Percentiles rank a stretch among this genome's conserved stretches.
These are phyloP conservation scores for Anthophora plumipes DNA, from an alignment of 2,888 invertebrate species.

Conservation along the genomic window DNA sequence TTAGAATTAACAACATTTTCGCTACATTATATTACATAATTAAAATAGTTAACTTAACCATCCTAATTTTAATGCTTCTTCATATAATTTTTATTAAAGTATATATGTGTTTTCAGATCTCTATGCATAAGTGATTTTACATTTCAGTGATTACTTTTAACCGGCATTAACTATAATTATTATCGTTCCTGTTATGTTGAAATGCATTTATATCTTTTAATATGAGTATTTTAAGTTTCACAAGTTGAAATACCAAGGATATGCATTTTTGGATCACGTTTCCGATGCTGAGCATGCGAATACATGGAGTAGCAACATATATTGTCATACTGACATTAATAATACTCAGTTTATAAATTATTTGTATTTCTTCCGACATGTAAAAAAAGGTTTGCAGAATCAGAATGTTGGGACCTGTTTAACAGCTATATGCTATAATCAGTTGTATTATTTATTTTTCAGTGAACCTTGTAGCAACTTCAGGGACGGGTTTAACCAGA, in stretches of 20 bases:
- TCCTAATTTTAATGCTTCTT: conserved; percentile 68
- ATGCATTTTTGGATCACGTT: conserved; percentile 47
- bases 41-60: conserved; percentile 55
- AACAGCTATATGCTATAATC: conserved; percentile 20
- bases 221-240: conserved; percentile 63
- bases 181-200: conserved; percentile 59
- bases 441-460: conserved; percentile 39
- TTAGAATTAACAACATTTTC: conserved; percentile 59
- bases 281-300: conserved; percentile 35
- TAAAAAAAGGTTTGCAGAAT: conserved; percentile 35
- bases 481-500: background rate
- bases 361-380: conserved; percentile 12
- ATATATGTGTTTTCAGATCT: conserved; percentile 65
- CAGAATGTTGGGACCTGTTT: conserved; percentile 11
- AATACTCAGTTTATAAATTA: conserved; percentile 30
- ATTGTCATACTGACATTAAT: conserved; percentile 32
- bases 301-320: conserved; percentile 25
- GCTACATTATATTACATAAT: conserved; percentile 53
- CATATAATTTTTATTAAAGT: conserved; percentile 60
- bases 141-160: conserved; percentile 67
- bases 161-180: conserved; percentile 60
- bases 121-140: conserved; percentile 56
- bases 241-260: conserved; percentile 31
- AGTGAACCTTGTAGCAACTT: conserved; percentile 18
- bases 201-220: conserved; percentile 59